Base-by-base conservation (phyloP, 2,888 invertebrate genomes). In the Netelia melanura region DNA sequence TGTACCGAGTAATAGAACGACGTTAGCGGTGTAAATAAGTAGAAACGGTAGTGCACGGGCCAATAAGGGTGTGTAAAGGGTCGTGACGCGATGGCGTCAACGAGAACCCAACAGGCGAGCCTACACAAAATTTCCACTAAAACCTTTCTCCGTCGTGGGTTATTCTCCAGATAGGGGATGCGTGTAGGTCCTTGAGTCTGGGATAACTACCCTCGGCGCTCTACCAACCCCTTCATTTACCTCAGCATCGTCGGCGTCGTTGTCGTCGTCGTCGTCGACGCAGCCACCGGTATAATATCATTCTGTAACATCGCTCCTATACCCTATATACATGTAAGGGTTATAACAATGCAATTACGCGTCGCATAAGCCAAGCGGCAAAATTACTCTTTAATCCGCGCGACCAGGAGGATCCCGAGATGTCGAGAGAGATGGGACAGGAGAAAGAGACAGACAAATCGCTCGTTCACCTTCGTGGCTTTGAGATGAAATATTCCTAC, bases 341-440 rank as follows among this genome's bases (percentile, higher is more conserved):
- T 89, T 90, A 90, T 90, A 92, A 91, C 92, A 91, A 92, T 90
- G 91, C 91, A 92, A 92, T 92, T 92, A 92, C 90, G 89, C 89
- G 89, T 90, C 90, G 91, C 92, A 90, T 91, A 92, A 92, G 92
- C 91, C 91, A 90, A 75, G 75, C 71, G 72, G 89, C 90, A 87
- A 91, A 91, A 92, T 92, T 92, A 91, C 90, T 90, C 90, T 91
- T 91, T 92, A 91, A 92, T 92, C 91, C 90, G 86, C 78, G 83
- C 65, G 71, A 78, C 44, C 58, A 74, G 72, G 70, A 83, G 78
- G 71, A 86, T 77, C 70, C 58, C 54, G 52, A 68, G 68, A 79
- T 67, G 67, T 71, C 62, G 85, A 81, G 58, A 77, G 67, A 43
- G 52, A 44, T n/a, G 21, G 71, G 44, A 72, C 62, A 43, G 38